Evolutionary conservation across 1,140 invertebrate species (phyloP), one percentile per base, ranked within the genome.

Genomic region (Agrypnia vestita): DNA sequence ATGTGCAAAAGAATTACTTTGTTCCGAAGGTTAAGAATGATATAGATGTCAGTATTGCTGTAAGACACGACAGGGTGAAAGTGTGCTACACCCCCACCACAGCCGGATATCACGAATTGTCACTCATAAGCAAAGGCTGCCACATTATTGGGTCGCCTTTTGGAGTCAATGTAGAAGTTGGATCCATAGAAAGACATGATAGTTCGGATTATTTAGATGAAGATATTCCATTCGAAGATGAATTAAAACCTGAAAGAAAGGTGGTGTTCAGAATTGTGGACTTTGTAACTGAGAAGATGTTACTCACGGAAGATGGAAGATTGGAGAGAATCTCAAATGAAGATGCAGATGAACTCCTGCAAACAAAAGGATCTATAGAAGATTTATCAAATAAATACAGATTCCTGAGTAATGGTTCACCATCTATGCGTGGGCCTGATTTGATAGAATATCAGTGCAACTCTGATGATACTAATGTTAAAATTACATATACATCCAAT

Each of bases 251-350:
- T 10, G 88, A 90, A 56, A 86, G 86, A 85, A 90, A 88, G 85
- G 87, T 89, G 15, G 86, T 90, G 9, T 84, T 89, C 76, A 85
- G 89, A 74, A 90, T 90, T 71, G 89, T 91, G 17, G 89, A 91
- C 81, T 91, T 90, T 85, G 88, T 89, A 8, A 88, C 88, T 35
- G 90, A 91, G 84, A 90, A 91, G 85, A 90, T 91, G 90, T 79
- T 90, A 55, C 72, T 91, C 15, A 88, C 85, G 80, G 90, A 91
- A 84, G 88, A 90, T 85, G 89, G 90, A 11, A 81, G 84, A 19
- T 84, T 90, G 25, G 88, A 90, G 84, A 89, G 88, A 85, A 89
- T 90, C 79, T 87, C 82, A 44, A 85, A 87, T 15, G 85, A 78
- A 79, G 79, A 84, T 9, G 83, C 79, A 8, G 73, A 78, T 35